Percentiles rank a stretch among this genome's conserved stretches.
Conservation (phyloP, 1,140 invertebrate genomes). For the Venturia canescens region DNA sequence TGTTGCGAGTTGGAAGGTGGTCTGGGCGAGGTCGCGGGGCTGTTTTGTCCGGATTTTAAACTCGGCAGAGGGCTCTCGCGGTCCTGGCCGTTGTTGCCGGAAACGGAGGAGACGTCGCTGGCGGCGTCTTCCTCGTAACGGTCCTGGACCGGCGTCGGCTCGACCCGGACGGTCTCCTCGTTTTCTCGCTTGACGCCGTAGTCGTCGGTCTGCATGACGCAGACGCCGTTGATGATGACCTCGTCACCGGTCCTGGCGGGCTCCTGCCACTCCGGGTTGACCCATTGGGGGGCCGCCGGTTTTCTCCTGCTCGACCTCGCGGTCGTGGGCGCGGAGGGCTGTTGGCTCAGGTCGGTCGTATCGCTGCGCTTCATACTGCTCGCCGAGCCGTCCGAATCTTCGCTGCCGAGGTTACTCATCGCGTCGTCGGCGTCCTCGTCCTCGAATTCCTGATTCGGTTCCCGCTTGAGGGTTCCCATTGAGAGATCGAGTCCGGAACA, state of each 20-base stretch:
- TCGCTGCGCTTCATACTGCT: constrained; percentile 75
- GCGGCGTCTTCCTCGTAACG: constrained; percentile 79
- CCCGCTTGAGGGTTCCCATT: constrained; percentile 86
- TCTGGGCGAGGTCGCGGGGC: constrained; percentile 68
- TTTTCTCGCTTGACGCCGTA: constrained; percentile 80
- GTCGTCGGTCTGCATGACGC: constrained; percentile 90
- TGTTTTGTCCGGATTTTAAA: constrained; percentile 72
- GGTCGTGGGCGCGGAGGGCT: constrained; percentile 74
- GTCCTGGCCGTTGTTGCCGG: constrained; percentile 73
- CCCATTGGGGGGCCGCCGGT: constrained; percentile 97
- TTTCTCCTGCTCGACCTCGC: constrained; percentile 86
- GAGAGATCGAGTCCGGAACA: constrained; percentile 88
- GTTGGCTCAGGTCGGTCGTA: constrained; percentile 75
- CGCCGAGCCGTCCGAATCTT: constrained; percentile 81
- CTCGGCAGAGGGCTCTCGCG: constrained; percentile 69
- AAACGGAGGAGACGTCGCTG: constrained; percentile 77
- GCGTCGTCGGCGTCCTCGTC: constrained; percentile 86
- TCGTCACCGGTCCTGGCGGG: constrained; percentile 81
- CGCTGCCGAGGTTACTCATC: constrained; percentile 87
- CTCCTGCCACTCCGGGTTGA: constrained; percentile 95
- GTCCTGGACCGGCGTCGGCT: constrained; percentile 83
- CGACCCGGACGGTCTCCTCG: constrained; percentile 84
- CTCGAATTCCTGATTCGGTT: constrained; percentile 83
- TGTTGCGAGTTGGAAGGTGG: constrained; percentile 61
- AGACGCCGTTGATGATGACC: constrained; percentile 94